Conservation (phyloP, 1,140 invertebrate species). For the Scaptomyza graminum region DNA sequence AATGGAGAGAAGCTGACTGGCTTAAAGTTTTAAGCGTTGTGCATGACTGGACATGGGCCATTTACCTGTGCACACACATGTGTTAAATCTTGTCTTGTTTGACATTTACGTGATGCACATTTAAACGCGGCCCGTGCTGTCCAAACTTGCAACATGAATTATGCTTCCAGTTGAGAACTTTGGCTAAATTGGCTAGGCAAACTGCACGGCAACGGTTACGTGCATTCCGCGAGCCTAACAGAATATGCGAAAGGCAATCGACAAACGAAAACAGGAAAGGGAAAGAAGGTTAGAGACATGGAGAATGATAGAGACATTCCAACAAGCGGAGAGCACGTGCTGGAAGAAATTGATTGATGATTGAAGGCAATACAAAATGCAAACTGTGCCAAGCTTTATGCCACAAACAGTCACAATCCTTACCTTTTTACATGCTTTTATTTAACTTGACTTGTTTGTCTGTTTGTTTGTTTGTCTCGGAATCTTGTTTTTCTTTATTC, state of each 20-base stretch:
- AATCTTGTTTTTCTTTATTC: too few species aligned
- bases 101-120: slow-evolving; percentile 78
- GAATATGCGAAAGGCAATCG: slow-evolving; percentile 55
- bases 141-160: slow-evolving; percentile 70
- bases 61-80: slow-evolving; percentile 45
- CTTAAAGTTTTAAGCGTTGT: slow-evolving; percentile 37
- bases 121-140: slow-evolving; percentile 56
- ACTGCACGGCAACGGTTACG: slow-evolving; percentile 62
- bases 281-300: neutral
- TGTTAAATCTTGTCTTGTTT: slow-evolving; percentile 49
- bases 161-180: slow-evolving; percentile 69
- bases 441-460: neutral
- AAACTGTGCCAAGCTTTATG: slow-evolving; percentile 43
- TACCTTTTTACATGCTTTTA: too few species aligned
- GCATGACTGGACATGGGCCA: slow-evolving; percentile 42
- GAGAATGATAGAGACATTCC: neutral
- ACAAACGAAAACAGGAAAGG: too few species aligned
- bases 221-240: slow-evolving; percentile 61
- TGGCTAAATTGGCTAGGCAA: slow-evolving; percentile 68
- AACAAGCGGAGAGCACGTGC: slow-evolving; percentile 52
- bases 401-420: slow-evolving; percentile 12
- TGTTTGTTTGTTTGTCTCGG: too few species aligned
- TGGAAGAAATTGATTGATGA: slow-evolving; percentile 72
- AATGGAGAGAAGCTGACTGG: neutral
- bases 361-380: slow-evolving; percentile 66